Conservation (phyloP, 2,888 invertebrate genomes). For the Acrobasis consociella region DNA sequence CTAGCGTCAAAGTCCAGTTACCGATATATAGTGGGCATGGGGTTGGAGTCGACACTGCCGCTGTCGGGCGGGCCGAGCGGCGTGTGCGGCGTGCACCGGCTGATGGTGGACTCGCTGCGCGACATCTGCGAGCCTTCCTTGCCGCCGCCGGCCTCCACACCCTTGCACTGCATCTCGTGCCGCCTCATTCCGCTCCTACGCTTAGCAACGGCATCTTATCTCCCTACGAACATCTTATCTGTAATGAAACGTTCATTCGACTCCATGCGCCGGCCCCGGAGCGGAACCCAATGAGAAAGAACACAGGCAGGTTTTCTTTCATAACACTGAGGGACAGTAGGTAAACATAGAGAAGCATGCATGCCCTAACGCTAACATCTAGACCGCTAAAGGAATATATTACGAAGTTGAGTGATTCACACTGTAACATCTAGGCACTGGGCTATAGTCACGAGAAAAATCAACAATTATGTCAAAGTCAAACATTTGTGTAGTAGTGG, state of each 20-base stretch:
- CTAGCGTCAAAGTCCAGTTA: slow-evolving; percentile 72
- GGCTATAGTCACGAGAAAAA: slow-evolving; percentile 54
- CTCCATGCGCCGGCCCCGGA: slow-evolving; percentile 56
- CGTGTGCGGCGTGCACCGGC: slow-evolving; percentile 76
- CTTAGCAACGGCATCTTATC: slow-evolving; percentile 74
- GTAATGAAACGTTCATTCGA: slow-evolving; percentile 66
- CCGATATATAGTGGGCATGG: slow-evolving; percentile 95
- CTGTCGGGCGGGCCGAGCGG: slow-evolving; percentile 85
- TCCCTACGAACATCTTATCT: slow-evolving; percentile 73
- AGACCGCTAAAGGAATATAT: slow-evolving; percentile 54
- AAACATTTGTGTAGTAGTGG: slow-evolving; percentile 42
- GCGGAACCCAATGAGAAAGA: slow-evolving; percentile 52
- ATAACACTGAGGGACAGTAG: slow-evolving; percentile 63
- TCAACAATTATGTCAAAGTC: slow-evolving; percentile 44
- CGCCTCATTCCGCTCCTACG: slow-evolving; percentile 75
- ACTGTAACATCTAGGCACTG: slow-evolving; percentile 63
- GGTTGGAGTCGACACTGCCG: slow-evolving; percentile 93
- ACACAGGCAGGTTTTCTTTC: slow-evolving; percentile 56
- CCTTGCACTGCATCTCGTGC: slow-evolving; percentile 70
- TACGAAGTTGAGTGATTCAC: slow-evolving; percentile 52
- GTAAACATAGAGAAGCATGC: slow-evolving; percentile 74
- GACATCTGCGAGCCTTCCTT: slow-evolving; percentile 84
- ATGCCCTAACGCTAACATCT: slow-evolving; percentile 74
- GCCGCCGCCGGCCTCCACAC: slow-evolving; percentile 60
- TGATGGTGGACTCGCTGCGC: slow-evolving; percentile 88